A percentile compares a stretch with the other conserved stretches of the same genome.
These are phyloP conservation scores for Zosterops hypoxanthus DNA, from an alignment of 2,113 vertebrate species.

Conservation along the genomic window DNA sequence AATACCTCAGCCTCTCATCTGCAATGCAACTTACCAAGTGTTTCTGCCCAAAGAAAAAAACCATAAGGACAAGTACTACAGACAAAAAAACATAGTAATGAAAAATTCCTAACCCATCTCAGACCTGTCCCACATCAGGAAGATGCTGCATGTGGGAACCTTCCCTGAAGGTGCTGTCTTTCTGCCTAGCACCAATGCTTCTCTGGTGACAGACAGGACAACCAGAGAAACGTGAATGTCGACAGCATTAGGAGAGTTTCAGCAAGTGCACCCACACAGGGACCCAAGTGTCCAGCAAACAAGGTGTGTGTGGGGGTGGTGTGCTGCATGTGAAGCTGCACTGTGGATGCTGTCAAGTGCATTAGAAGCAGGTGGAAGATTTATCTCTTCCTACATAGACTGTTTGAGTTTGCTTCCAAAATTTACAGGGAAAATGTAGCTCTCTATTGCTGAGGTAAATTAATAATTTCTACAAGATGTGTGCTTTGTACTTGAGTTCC, in stretches of 20 bases:
- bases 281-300: neutral
- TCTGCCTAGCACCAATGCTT: neutral
- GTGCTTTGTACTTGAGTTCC: neutral
- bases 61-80: neutral
- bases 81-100: neutral
- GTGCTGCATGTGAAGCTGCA: neutral
- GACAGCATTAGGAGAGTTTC: neutral
- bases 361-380: neutral
- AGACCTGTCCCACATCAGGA: neutral
- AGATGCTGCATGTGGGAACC: rapidly evolving
- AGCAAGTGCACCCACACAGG: neutral
- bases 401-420: neutral
- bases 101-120: neutral
- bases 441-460: neutral
- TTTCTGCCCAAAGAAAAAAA: neutral
- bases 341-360: neutral
- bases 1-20: neutral
- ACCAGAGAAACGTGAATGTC: neutral
- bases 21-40: neutral
- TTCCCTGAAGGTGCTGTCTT: neutral
- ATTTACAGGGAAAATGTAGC: neutral
- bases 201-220: neutral
- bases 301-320: neutral
- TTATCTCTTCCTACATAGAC: neutral
- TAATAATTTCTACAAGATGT: neutral